Evolutionary conservation across 2,888 invertebrate genomes (phyloP), one percentile per base, ranked within the genome.

Genomic region (Cosmia trapezina): DNA sequence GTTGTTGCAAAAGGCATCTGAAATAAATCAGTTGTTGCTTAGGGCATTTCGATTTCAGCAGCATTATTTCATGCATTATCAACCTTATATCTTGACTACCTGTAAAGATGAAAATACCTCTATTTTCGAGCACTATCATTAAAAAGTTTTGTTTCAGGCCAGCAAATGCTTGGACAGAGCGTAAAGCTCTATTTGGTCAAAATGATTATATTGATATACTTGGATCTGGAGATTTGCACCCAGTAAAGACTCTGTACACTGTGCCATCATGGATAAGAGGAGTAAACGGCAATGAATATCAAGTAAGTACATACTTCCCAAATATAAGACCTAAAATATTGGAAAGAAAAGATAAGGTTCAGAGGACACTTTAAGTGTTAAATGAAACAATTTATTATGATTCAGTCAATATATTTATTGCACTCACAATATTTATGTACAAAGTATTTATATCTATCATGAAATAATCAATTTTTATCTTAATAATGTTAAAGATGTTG

Each of bases 181-280:
- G 97, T 86, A 97, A 97, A 88, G 98, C 99, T 2, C 92, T 98
- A 0, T 99, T 98, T 95, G 99, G 99, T 0, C 99, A 99, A 92
- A 99, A 99, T 95, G 99, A 99, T 93, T 99, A 99, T 90, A 99
- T 99, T 82, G 99, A 99, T 92, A 99, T 99, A 74, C 96, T 99
- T 67, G 99, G 99, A 3, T 97, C 98, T 89, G 98, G 98, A 49
- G 96, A 96, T 22, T 81, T 97, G 71, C 98, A 99, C 91, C 99
- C 99, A 0, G 97, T 98, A 0, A 98, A 97, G 90, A 97, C 99
- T 19, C 93, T 99, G 19, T 99, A 99, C 89, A 97, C 98, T 77
- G 97, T 99, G 9, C 99, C 99, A 0, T 94, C 97, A 0, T 99
- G 99, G 99, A 96, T 99, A 51, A 97, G 98, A 87, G 99, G 99